Percentiles rank a stretch among this genome's conserved stretches.
Conservation (phyloP, 2,797 vertebrate species). For the Enteromius thamalakanensis region DNA sequence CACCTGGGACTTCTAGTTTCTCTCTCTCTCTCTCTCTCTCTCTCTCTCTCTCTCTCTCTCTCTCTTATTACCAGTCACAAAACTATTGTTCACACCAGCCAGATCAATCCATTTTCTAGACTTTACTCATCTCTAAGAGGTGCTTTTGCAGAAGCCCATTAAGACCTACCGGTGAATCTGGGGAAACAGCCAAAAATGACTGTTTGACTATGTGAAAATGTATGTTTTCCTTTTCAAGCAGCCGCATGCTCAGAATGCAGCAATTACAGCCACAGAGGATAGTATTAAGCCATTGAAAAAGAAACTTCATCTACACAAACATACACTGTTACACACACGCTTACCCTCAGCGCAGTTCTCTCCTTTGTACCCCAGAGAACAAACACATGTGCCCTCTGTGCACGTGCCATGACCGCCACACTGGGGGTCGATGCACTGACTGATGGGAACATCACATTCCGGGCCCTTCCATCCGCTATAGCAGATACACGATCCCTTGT, state of each 20-base stretch:
- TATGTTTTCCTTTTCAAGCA: constrained; percentile 18
- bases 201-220: not conserved
- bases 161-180: constrained; percentile 35
- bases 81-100: constrained; percentile 73
- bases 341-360: constrained; percentile 93
- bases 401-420: constrained; percentile 94
- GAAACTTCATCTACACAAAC: not conserved
- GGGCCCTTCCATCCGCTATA: constrained; percentile 99
- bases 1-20: constrained; percentile 29
- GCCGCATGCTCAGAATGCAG: not conserved
- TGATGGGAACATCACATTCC: constrained; percentile 91
- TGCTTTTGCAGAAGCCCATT: constrained; percentile 64
- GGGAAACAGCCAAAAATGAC: constrained; percentile 7
- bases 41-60: not conserved
- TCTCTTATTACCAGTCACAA: not conserved
- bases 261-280: not conserved
- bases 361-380: constrained; percentile 93
- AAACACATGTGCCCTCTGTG: constrained; percentile 92
- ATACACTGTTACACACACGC: constrained; percentile 45
- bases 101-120: constrained; percentile 81
- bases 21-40: not conserved
- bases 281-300: constrained; percentile 1
- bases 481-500: constrained; percentile 95
- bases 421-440: constrained; percentile 93
- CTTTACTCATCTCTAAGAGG: constrained; percentile 75